Percentiles rank a stretch among this genome's conserved stretches.
phyloP scores from a whole-genome alignment of 2,797 vertebrate species.

The Molossus molossus region DNA sequence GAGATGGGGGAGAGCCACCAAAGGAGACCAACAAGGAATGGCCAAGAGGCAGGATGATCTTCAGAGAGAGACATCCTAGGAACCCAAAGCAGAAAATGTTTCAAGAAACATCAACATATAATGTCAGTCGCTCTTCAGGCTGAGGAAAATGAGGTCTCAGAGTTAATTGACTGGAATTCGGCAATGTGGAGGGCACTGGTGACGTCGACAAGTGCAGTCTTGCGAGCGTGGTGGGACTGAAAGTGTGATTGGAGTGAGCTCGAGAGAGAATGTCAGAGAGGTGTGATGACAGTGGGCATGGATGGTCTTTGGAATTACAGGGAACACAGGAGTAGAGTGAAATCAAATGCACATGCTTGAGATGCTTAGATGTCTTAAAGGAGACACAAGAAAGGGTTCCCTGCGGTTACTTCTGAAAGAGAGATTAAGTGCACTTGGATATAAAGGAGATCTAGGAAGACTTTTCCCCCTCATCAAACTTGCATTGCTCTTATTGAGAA shows the following conservation, averaged over 20 bases:
- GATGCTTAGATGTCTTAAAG: not conserved
- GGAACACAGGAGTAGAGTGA: not conserved
- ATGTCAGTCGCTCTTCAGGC: not conserved
- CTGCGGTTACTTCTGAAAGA: not conserved
- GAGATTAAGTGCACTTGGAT: not conserved
- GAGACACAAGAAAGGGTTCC: not conserved
- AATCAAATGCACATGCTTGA: not conserved
- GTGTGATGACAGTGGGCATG: not conserved
- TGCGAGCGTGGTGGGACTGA: not conserved
- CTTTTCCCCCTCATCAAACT: not conserved
- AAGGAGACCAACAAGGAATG: not conserved
- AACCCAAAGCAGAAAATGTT: not conserved
- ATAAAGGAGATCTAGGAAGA: not conserved
- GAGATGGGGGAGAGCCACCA: not conserved
- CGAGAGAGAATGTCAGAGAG: not conserved
- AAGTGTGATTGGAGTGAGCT: not conserved
- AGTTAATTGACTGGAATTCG: not conserved
- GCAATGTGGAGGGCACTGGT: not conserved
- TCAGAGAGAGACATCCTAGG: not conserved
- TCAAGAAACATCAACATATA: not conserved
- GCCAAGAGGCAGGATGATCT: not conserved
- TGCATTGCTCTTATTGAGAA: constrained; percentile 5
- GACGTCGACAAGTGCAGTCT: not conserved
- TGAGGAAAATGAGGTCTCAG: not conserved
- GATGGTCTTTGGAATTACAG: not conserved